Conservation (phyloP, 2,797 vertebrate species). For the Orientallactaga sibirica region DNA sequence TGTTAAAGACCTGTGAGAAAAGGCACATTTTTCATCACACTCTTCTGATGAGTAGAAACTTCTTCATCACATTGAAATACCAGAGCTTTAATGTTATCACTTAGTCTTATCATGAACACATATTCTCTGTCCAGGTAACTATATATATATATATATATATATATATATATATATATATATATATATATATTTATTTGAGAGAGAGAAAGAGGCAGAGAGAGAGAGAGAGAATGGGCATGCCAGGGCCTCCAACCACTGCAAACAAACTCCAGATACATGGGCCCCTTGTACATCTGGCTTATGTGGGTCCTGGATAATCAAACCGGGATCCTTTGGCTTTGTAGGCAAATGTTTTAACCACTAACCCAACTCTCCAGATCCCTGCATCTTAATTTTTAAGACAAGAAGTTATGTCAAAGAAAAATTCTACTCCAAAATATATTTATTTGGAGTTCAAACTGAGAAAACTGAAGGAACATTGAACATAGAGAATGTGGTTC, state of each 20-base stretch:
- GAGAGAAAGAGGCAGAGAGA: too few species aligned
- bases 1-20: background rate
- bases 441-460: background rate
- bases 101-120: background rate
- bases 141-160: too few species aligned
- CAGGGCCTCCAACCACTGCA: too few species aligned
- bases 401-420: background rate
- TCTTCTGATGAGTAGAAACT: background rate
- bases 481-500: background rate
- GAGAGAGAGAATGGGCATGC: too few species aligned
- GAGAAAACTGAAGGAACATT: background rate
- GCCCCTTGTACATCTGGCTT: too few species aligned
- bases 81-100: background rate
- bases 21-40: background rate
- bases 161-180: too few species aligned
- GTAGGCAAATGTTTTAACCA: too few species aligned
- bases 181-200: too few species aligned
- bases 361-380: too few species aligned
- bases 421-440: background rate
- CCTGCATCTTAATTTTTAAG: background rate
- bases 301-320: too few species aligned
- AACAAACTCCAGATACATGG: too few species aligned
- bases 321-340: too few species aligned
- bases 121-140: background rate
- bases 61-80: background rate